Conservation (phyloP, 2,888 invertebrate species). For the Tridacna crocea region DNA sequence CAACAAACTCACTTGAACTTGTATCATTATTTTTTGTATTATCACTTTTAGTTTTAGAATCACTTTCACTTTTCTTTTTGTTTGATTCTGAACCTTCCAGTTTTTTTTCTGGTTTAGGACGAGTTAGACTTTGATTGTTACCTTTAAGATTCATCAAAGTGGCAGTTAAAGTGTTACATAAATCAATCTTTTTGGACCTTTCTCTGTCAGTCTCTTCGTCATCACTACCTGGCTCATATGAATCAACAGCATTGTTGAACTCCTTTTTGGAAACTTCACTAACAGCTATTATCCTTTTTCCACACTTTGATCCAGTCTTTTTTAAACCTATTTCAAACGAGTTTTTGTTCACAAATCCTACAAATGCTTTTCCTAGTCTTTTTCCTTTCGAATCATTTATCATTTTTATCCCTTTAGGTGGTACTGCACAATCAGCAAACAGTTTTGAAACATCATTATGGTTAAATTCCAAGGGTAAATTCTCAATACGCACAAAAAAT, state of each 20-base stretch:
- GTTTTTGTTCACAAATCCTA: constrained; percentile 90
- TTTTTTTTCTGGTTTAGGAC: neutral
- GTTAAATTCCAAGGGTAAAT: constrained; percentile 89
- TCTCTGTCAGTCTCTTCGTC: constrained; percentile 33
- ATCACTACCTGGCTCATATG: constrained; percentile 56
- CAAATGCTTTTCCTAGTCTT: constrained; percentile 90
- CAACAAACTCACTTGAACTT: constrained; percentile 40
- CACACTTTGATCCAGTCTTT: constrained; percentile 87
- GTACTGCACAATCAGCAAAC: constrained; percentile 91
- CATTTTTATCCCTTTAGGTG: constrained; percentile 93
- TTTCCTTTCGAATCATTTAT: constrained; percentile 92
- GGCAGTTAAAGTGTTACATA: constrained; percentile 54
- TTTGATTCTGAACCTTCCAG: neutral
- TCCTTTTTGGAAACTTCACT: constrained; percentile 89
- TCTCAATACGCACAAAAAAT: constrained; percentile 42
- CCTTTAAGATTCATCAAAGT: constrained; percentile 50
- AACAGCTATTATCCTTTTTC: constrained; percentile 89
- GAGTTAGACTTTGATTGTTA: constrained; percentile 18
- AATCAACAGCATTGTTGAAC: constrained; percentile 91
- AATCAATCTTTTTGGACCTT: constrained; percentile 34
- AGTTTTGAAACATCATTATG: constrained; percentile 93
- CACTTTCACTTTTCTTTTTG: neutral
- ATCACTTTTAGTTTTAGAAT: neutral
- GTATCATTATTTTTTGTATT: neutral
- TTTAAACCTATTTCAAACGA: constrained; percentile 90